Conservation (phyloP, 2,113 vertebrate genomes). For the Labrus mixtus region DNA sequence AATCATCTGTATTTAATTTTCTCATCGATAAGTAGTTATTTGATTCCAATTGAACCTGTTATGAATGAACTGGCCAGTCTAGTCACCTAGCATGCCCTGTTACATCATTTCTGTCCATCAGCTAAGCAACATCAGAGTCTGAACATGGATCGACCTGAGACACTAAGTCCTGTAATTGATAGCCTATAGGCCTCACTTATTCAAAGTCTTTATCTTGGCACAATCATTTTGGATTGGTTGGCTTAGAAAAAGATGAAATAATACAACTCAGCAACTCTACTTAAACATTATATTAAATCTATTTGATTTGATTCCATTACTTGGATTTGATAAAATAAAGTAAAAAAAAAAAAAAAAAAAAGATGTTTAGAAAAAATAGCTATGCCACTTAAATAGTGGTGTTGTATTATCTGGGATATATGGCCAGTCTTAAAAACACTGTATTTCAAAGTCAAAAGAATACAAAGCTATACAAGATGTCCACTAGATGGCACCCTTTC, state of each 20-base stretch:
- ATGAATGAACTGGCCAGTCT: no score
- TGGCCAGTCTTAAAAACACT: background rate
- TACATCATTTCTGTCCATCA: background rate
- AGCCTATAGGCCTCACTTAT: background rate
- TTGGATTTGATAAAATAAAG: background rate
- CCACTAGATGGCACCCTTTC: constrained; percentile 49
- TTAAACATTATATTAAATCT: no score
- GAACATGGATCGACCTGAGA: background rate
- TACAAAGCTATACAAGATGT: background rate
- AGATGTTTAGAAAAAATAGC: no score
- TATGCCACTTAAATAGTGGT: background rate
- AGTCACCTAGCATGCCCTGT: no score
- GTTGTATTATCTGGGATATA: background rate
- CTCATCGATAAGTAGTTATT: no score
- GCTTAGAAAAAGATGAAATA: no score
- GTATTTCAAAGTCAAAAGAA: background rate
- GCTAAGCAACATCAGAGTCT: background rate
- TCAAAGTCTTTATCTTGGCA: background rate
- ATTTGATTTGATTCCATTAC: no score
- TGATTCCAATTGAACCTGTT: no score
- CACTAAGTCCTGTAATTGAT: background rate
- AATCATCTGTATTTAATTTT: no score
- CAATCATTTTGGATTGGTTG: background rate
- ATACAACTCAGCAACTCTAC: background rate
- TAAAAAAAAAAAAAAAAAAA: no score